Percentiles rank a stretch among this genome's conserved stretches.
Evolutionary conservation across 2,113 vertebrate species (phyloP).

Genomic region (Daboia siamensis): DNA sequence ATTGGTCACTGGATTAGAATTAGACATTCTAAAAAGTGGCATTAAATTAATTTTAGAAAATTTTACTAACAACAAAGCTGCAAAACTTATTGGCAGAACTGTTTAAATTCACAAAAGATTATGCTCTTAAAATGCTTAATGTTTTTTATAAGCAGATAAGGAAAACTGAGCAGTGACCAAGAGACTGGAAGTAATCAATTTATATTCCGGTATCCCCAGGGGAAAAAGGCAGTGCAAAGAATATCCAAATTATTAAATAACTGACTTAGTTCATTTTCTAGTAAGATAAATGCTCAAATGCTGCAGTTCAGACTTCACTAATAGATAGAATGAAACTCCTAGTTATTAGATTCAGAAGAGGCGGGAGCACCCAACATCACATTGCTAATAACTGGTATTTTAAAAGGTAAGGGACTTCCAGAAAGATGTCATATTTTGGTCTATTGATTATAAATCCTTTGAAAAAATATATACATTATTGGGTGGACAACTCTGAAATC

Average conservation of each 20-base stretch:
- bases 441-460: neutral
- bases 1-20: neutral
- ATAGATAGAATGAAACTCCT: neutral
- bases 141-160: neutral
- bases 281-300: neutral
- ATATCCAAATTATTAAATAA: neutral
- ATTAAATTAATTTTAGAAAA: neutral
- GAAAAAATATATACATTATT: neutral
- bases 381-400: neutral
- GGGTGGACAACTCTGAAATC: neutral
- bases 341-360: neutral
- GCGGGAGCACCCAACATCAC: too few relatives aligned
- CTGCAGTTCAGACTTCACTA: neutral
- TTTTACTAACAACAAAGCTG: neutral
- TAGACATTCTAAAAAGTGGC: neutral
- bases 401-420: neutral
- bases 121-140: neutral
- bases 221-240: neutral
- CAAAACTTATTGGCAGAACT: neutral
- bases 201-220: neutral
- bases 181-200: neutral
- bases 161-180: neutral
- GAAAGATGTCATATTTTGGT: neutral
- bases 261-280: neutral
- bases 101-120: neutral